A percentile compares a stretch with the other conserved stretches of the same genome.
phyloP scores from a whole-genome alignment of 2,888 invertebrate species.

The Amphipoea lucens region DNA sequence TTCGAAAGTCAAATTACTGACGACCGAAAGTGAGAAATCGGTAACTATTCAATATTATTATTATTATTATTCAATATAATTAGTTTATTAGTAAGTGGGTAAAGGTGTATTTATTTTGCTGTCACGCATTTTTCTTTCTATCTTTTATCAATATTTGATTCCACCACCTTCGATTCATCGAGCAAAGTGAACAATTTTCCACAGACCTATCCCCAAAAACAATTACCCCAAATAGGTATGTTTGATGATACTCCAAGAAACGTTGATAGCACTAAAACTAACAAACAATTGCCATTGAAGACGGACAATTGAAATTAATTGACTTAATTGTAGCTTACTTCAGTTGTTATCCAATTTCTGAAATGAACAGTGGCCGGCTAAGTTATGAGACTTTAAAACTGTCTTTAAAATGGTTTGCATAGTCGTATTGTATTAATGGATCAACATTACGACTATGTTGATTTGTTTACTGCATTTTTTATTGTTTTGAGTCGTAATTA shows the following conservation, averaged over 20 bases:
- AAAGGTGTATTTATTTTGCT: too few relatives aligned
- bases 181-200: conserved; percentile 34
- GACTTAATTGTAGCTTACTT: conserved; percentile 61
- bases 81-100: too few relatives aligned
- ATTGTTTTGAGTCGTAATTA: neutral
- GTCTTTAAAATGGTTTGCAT: conserved; percentile 30
- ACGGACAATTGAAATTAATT: conserved; percentile 62
- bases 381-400: conserved; percentile 56
- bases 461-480: conserved; percentile 1
- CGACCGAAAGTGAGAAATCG: too few relatives aligned
- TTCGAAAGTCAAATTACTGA: too few relatives aligned
- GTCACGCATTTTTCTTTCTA: neutral
- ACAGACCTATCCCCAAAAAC: conserved; percentile 37
- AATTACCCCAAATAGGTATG: conserved; percentile 48
- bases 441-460: neutral
- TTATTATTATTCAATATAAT: too few relatives aligned
- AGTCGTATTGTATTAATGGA: conserved; percentile 15
- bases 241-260: conserved; percentile 44
- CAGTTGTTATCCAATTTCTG: conserved; percentile 64
- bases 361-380: conserved; percentile 55
- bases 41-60: too few relatives aligned
- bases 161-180: neutral
- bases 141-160: neutral
- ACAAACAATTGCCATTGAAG: conserved; percentile 54
- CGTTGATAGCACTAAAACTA: conserved; percentile 63